A percentile compares a stretch with the other conserved stretches of the same genome.
Conservation (phyloP, 2,888 invertebrate genomes). For the Sphaeridia pumilis region DNA sequence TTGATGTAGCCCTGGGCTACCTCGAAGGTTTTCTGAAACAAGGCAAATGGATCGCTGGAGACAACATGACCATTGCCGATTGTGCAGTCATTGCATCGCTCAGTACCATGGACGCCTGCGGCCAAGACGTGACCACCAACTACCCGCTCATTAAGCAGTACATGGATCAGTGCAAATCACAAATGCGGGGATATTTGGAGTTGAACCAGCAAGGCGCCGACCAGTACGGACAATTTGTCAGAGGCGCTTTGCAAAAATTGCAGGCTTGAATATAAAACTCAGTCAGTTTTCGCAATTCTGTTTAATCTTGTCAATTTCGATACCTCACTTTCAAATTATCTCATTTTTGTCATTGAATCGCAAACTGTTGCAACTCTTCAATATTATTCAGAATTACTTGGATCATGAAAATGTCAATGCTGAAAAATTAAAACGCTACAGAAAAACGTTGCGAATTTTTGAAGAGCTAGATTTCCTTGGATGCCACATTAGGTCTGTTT, state of each 20-base stretch:
- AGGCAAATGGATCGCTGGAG: conserved; percentile 40
- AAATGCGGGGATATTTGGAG: conserved; percentile 48
- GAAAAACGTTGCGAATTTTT: too few species aligned
- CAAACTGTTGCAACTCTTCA: too few species aligned
- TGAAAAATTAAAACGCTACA: too few species aligned
- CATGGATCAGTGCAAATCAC: conserved; percentile 49
- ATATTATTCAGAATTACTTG: too few species aligned
- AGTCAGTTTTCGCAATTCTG: too few species aligned
- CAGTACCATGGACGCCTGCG: conserved; percentile 40
- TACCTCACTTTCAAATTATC: too few species aligned
- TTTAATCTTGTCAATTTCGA: too few species aligned
- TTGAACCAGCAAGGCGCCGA: conserved; percentile 38
- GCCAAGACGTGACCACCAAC: conserved; percentile 51
- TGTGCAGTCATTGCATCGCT: conserved; percentile 42
- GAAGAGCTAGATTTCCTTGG: too few species aligned
- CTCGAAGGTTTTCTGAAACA: conserved; percentile 40
- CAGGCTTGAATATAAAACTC: neutral
- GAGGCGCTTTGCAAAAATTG: conserved; percentile 11
- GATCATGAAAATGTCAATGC: too few species aligned
- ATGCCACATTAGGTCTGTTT: too few species aligned
- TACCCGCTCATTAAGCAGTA: conserved; percentile 57
- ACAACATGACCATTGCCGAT: conserved; percentile 41
- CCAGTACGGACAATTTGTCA: conserved; percentile 30
- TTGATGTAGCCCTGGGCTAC: conserved; percentile 40
- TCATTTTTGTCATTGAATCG: too few species aligned